Evolutionary conservation across 2,113 vertebrate species (phyloP), one percentile per base, ranked within the genome.

Genomic region (Sapajus apella): DNA sequence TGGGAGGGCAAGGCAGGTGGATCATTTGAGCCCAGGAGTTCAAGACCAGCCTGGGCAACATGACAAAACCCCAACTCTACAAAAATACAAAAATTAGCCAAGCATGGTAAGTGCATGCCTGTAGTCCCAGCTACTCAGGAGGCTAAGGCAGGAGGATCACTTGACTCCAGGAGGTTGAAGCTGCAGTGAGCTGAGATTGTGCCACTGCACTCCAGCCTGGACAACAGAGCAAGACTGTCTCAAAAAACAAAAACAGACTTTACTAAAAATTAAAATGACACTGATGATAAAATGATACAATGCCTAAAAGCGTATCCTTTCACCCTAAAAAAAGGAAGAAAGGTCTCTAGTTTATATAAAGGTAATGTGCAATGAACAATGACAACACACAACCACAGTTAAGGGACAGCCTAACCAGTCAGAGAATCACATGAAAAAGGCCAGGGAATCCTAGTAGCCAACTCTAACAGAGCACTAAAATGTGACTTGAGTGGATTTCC

Each of bases 291-390:
- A 87, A 90, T 30, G 58, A 92, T 14, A 91, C 40, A 92, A 52
- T 70, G 37, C 40, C 64, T 70, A 13, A 43, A 5, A 90, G 20
- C 76, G 18, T 66, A 83, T 83, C 66, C 83, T 73, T 91, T 86
- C 79, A 96, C 68, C 52, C 45, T 50, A 95, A 17, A 35, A 84
- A 91, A 95, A 86, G 58, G 25, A 88, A 83, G 13, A 83, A 72
- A 79, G 30, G 61, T 21, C 27, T 66, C 70, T 80, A 73, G 3
- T 10, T 89, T 16, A 84, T 58, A 88, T 89, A 88, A 92, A 97
- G 73, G n/a, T 66, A 73, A 83, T 16, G 1, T 40, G 18, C 66
- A 86, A 95, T 55, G 16, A 91, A 89, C 55, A 89, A 55, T 1
- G 45, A 52, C 66, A 94, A 94, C 27, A 21, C 58, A 79, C 30